These are phyloP conservation scores for Endotricha flammealis DNA, from an alignment of 2,888 invertebrate genomes.

Conservation along the genomic window DNA sequence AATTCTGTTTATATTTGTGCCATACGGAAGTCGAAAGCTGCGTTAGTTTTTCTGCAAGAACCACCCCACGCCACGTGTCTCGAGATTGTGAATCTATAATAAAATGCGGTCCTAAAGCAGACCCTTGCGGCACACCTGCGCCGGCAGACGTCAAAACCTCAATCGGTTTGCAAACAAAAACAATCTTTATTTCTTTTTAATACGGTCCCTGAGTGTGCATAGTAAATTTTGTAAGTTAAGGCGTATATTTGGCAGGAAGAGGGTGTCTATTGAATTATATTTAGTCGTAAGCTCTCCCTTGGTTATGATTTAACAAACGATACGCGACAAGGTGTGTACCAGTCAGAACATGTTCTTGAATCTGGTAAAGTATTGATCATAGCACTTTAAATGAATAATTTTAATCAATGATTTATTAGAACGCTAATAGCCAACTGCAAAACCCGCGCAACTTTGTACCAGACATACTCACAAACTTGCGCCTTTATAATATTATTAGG, in stretches of 20 bases:
- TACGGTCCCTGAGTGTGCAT: slow-evolving; percentile 28
- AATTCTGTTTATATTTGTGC: slow-evolving; percentile 71
- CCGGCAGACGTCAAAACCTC: slow-evolving; percentile 29
- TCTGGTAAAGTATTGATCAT: slow-evolving; percentile 36
- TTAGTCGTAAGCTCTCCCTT: slow-evolving; percentile 71
- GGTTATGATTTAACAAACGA: slow-evolving; percentile 69
- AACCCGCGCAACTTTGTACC: no score
- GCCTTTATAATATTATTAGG: no score
- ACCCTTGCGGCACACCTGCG: slow-evolving; percentile 73
- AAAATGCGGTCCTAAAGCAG: slow-evolving; percentile 58
- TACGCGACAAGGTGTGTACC: slow-evolving; percentile 67
- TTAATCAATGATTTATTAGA: no score
- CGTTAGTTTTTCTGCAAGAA: slow-evolving; percentile 64
- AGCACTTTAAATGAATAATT: no score
- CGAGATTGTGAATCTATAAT: slow-evolving; percentile 67
- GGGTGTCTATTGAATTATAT: slow-evolving; percentile 76
- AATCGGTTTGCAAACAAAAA: slow-evolving; percentile 22
- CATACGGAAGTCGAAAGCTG: slow-evolving; percentile 69
- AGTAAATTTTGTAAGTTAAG: slow-evolving; percentile 35
- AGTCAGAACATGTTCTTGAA: slow-evolving; percentile 40
- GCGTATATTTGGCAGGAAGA: slow-evolving; percentile 75
- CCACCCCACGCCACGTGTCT: slow-evolving; percentile 70
- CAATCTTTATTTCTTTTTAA: slow-evolving; percentile 30
- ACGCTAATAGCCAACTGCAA: no score
- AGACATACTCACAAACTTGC: no score